Conservation (phyloP, 1,140 invertebrate species). For the Dolichoris vasculosae region DNA sequence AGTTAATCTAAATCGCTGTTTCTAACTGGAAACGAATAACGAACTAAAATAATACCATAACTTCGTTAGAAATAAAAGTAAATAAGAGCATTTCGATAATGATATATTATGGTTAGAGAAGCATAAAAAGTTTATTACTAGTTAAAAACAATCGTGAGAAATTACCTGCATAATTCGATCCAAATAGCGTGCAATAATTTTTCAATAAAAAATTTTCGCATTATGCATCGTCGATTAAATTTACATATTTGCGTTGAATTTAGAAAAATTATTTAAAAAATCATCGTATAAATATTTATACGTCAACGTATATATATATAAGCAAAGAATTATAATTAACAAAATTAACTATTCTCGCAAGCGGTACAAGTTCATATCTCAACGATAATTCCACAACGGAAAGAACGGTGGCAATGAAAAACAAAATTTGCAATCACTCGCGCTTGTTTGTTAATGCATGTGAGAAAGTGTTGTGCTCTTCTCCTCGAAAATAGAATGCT, state of each 20-base stretch:
- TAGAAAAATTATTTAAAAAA: not conserved
- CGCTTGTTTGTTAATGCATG: conserved; percentile 34
- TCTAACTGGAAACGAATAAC: not conserved
- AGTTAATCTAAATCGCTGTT: not conserved
- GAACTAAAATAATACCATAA: not conserved
- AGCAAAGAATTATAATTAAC: not conserved
- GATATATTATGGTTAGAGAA: not conserved
- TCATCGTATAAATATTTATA: not conserved
- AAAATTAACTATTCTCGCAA: not conserved
- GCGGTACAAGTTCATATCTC: not conserved
- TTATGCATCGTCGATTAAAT: not conserved
- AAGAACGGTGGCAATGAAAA: conserved; percentile 34
- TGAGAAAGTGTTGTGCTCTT: conserved; percentile 38
- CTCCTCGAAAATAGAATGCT: not conserved
- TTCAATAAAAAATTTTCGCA: not conserved
- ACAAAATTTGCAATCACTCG: conserved; percentile 17
- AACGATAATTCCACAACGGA: not conserved
- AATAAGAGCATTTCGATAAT: not conserved
- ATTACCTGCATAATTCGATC: not conserved
- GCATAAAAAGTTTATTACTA: not conserved
- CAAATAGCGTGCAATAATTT: not conserved
- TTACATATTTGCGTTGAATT: not conserved
- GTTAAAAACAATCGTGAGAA: not conserved
- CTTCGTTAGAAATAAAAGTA: not conserved
- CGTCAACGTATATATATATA: not conserved